Evolutionary conservation across 2,113 vertebrate genomes (phyloP).

Genomic region (Nycticorax nycticorax): DNA sequence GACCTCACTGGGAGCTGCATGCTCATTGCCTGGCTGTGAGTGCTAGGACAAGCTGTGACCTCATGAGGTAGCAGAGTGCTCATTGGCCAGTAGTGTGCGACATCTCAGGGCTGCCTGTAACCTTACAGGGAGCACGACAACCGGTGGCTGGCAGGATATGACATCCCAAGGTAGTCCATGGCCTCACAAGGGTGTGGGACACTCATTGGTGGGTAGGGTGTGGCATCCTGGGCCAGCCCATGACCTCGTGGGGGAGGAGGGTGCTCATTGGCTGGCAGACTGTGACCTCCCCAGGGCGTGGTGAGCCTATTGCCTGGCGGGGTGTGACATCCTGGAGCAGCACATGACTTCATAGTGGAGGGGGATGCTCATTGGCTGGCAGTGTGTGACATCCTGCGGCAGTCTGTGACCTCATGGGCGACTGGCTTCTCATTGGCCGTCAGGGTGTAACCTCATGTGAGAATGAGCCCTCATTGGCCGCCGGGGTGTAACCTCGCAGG

Average conservation of each 20-base stretch:
- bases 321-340: neutral
- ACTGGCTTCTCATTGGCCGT: neutral
- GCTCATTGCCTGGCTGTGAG: neutral
- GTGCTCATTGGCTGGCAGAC: neutral
- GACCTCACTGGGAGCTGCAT: neutral
- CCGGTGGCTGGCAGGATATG: neutral
- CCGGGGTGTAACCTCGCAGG: neutral
- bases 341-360: neutral
- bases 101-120: neutral
- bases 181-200: accelerated
- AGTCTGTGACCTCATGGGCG: neutral
- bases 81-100: neutral
- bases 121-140: neutral
- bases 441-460: neutral
- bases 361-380: neutral
- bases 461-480: neutral
- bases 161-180: neutral
- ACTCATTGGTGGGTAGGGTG: accelerated
- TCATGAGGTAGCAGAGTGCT: neutral
- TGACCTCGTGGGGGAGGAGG: neutral
- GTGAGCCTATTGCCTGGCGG: neutral
- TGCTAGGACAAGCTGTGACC: neutral
- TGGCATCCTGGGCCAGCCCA: accelerated
- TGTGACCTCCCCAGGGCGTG: accelerated
- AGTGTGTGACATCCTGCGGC: neutral